These are phyloP conservation scores for Zosterops japonicus DNA, from an alignment of 2,113 vertebrate genomes.

Conservation along the genomic window DNA sequence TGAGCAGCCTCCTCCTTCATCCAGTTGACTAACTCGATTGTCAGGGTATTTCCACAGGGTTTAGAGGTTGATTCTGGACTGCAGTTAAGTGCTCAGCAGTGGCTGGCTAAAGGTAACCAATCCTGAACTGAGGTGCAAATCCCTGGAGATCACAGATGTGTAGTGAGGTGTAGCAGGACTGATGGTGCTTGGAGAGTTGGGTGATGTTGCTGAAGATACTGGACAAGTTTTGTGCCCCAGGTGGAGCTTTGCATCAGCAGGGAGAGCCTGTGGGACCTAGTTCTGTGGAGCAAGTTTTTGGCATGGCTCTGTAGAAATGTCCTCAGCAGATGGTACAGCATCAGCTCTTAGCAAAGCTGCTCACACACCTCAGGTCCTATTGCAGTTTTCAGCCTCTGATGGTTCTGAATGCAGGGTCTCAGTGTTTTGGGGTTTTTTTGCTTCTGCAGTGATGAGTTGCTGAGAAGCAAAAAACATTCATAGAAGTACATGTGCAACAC, in stretches of 20 bases:
- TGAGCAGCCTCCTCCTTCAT: background rate
- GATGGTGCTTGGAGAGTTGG: background rate
- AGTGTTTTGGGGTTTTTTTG: background rate
- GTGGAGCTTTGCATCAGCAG: background rate
- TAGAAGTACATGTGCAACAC: background rate
- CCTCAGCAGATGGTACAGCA: background rate
- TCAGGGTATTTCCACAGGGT: background rate
- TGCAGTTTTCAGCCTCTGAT: background rate
- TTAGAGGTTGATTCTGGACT: background rate
- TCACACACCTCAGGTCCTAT: background rate
- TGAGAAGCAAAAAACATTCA: background rate
- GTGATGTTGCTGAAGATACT: background rate
- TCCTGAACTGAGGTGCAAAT: background rate
- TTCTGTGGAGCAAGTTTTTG: background rate
- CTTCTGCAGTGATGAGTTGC: background rate
- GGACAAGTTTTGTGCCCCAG: background rate
- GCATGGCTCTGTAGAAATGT: background rate
- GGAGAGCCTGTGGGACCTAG: background rate
- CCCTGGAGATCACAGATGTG: fast-evolving
- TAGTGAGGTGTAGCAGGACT: background rate
- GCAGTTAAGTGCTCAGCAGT: background rate
- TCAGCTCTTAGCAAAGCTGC: background rate
- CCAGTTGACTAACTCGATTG: fast-evolving
- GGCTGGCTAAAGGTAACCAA: background rate
- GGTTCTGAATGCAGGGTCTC: background rate